Conservation (phyloP, 2,113 vertebrate genomes). For the Gallinago jamesoni region DNA sequence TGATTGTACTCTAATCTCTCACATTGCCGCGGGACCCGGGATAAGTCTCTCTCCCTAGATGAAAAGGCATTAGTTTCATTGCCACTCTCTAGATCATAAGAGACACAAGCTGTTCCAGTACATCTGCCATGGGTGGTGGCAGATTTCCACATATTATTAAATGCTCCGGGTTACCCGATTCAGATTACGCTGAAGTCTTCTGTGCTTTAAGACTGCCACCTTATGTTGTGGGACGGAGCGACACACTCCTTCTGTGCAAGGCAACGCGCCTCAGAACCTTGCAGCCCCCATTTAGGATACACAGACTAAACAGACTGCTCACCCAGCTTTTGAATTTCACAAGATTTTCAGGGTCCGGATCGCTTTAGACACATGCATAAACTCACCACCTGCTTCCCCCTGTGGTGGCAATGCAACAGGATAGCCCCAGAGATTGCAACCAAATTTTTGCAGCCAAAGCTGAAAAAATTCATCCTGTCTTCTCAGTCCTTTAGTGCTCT, state of each 20-base stretch:
- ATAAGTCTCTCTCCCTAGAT: neutral
- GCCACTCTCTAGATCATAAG: neutral
- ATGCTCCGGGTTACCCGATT: fast-evolving
- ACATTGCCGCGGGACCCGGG: fast-evolving
- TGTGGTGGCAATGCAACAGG: fast-evolving
- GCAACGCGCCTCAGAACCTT: fast-evolving
- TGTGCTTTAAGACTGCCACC: conserved; percentile 37
- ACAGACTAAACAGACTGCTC: neutral
- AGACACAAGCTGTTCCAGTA: neutral
- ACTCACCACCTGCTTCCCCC: neutral
- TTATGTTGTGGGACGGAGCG: neutral
- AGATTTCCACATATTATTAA: neutral
- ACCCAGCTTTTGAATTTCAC: neutral
- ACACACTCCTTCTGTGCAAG: fast-evolving
- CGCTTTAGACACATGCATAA: too few species aligned
- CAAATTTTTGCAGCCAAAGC: neutral
- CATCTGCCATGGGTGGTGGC: fast-evolving
- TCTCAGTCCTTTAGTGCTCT: fast-evolving
- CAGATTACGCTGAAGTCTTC: neutral
- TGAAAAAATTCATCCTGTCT: too few species aligned
- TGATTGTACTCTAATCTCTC: neutral
- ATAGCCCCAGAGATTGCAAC: fast-evolving
- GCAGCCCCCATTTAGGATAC: fast-evolving
- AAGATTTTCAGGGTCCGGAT: neutral
- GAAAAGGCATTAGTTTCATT: neutral